Percentiles rank a stretch among this genome's conserved stretches.
Evolutionary conservation across 2,888 invertebrate genomes (phyloP).

Genomic region (Cephalotes varians): DNA sequence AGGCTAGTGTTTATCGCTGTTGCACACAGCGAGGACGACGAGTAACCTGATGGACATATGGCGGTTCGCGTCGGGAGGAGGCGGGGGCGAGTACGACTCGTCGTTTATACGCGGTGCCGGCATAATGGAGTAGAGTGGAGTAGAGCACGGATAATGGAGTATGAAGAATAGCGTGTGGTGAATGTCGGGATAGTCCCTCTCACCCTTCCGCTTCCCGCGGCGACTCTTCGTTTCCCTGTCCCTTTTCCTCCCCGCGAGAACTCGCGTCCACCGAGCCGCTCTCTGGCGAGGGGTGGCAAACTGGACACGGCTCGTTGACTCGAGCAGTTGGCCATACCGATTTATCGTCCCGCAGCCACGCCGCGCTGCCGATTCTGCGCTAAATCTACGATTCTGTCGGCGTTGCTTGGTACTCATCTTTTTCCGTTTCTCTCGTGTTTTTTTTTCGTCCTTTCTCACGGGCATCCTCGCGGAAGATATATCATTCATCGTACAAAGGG

Average conservation of each 20-base stretch:
- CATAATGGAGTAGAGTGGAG: slow-evolving; percentile 84
- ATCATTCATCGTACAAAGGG: slow-evolving; percentile 1
- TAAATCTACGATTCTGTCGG: slow-evolving; percentile 68
- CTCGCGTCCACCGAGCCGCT: slow-evolving; percentile 8
- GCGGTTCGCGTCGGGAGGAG: slow-evolving; percentile 71
- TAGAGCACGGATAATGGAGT: slow-evolving; percentile 84
- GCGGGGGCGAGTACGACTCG: slow-evolving; percentile 72
- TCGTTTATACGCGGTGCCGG: slow-evolving; percentile 82
- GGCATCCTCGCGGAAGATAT: background rate
- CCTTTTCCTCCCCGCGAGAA: slow-evolving; percentile 42
- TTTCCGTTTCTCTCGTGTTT: background rate
- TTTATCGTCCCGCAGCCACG: slow-evolving; percentile 77
- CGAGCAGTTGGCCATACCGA: slow-evolving; percentile 81
- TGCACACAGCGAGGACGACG: slow-evolving; percentile 64
- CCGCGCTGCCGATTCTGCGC: slow-evolving; percentile 75
- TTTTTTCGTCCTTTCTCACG: background rate
- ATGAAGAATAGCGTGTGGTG: slow-evolving; percentile 82
- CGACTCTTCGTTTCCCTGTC: slow-evolving; percentile 50
- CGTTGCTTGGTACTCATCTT: slow-evolving; percentile 50
- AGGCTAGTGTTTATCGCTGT: slow-evolving; percentile 72
- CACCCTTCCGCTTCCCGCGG: slow-evolving; percentile 37
- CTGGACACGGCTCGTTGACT: slow-evolving; percentile 82
- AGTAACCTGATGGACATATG: slow-evolving; percentile 73
- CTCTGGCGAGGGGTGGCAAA: slow-evolving; percentile 66
- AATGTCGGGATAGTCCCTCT: slow-evolving; percentile 72